Percentiles rank a stretch among this genome's conserved stretches.
Conservation (phyloP, 2,113 vertebrate genomes). For the Passer domesticus region DNA sequence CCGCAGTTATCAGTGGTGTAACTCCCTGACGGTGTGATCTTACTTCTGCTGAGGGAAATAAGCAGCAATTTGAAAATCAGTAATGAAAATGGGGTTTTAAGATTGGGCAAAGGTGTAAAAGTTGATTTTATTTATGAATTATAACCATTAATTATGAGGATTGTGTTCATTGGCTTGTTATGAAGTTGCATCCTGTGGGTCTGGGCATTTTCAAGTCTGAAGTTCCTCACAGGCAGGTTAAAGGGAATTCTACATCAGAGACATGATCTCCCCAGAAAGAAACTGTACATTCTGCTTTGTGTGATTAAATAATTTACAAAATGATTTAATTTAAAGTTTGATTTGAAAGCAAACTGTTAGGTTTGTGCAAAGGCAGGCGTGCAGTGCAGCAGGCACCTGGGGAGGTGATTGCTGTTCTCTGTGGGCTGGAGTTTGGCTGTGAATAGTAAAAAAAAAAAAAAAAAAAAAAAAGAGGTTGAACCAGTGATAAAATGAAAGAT, state of each 20-base stretch:
- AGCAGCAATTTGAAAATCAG: neutral
- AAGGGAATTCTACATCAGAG: neutral
- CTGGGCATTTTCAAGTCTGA: neutral
- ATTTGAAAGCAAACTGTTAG: neutral
- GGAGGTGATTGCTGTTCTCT: neutral
- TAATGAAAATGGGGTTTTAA: neutral
- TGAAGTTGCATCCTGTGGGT: neutral
- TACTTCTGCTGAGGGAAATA: neutral
- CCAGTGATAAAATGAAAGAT: neutral
- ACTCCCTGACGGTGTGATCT: neutral
- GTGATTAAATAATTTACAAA: neutral
- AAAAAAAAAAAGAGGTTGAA: neutral
- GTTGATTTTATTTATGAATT: neutral
- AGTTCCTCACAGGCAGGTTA: neutral
- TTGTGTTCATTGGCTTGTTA: neutral
- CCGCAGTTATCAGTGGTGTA: neutral
- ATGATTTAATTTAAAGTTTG: neutral
- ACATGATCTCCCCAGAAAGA: neutral
- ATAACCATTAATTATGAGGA: neutral
- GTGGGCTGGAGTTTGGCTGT: neutral
- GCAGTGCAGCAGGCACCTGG: neutral
- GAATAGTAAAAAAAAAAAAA: neutral
- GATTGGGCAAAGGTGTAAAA: neutral
- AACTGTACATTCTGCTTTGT: neutral
- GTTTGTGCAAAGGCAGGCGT: neutral